Evolutionary conservation across 2,113 vertebrate genomes (phyloP).

Genomic region (Ginglymostoma cirratum): DNA sequence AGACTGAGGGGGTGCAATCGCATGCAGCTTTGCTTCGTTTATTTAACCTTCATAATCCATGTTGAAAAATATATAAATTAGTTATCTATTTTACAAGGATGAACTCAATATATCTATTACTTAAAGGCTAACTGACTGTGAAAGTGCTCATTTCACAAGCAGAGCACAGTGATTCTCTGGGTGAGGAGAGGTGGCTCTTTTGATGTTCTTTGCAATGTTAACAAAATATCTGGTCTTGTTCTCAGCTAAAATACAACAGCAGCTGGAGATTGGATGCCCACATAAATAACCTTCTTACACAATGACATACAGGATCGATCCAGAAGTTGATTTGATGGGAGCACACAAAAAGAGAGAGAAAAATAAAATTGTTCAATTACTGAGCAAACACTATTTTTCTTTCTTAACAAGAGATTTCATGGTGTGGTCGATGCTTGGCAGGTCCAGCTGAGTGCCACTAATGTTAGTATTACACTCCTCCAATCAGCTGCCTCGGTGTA

Average conservation of each 20-base stretch:
- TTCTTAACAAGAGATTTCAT: constrained; percentile 99
- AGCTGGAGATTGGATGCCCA: constrained; percentile 98
- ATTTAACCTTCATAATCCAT: constrained; percentile 98
- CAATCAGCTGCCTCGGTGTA: constrained; percentile 78
- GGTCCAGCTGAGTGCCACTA: constrained; percentile 92
- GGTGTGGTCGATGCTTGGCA: constrained; percentile 85
- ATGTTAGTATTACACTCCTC: constrained; percentile 80
- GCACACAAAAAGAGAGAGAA: constrained; percentile 75
- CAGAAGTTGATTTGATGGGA: constrained; percentile 91
- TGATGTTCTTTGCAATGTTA: constrained; percentile 97
- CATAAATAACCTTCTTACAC: constrained; percentile 97
- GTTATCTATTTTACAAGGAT: constrained; percentile 98
- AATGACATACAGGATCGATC: constrained; percentile 91
- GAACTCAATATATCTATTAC: constrained; percentile 99
- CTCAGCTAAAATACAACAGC: constrained; percentile 92
- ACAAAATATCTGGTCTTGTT: constrained; percentile 97
- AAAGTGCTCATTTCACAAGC: constrained; percentile 87
- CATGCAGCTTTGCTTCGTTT: constrained; percentile 84
- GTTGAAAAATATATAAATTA: constrained; percentile 96
- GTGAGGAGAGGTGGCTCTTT: constrained; percentile 79
- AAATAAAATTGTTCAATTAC: constrained; percentile 99
- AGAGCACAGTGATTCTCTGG: constrained; percentile 73
- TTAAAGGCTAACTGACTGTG: constrained; percentile 98
- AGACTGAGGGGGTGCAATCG: constrained; percentile 63
- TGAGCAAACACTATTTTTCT: constrained; percentile 97